Base-by-base conservation (phyloP, 2,888 invertebrate genomes). In the Tachystola acroxantha region DNA sequence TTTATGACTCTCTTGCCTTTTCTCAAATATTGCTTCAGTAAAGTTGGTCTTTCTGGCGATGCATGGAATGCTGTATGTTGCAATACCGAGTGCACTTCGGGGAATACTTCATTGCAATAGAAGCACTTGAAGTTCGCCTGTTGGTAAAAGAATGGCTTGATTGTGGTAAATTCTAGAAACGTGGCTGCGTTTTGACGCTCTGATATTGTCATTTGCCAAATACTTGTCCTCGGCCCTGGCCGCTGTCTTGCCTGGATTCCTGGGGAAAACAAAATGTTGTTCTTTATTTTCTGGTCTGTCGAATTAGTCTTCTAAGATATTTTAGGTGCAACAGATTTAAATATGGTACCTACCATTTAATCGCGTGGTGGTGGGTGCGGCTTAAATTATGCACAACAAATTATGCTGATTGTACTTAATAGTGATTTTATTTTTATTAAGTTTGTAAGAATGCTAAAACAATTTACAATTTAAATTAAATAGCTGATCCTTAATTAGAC, bases 91-190 rank as follows among this genome's bases (percentile, higher is more conserved):
- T 76, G 64, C 3, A 85, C 59, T 53, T 85, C 85, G 0, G 85
- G 78, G 30, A 77, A 86, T 0, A 81, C 58, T 54, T 80, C 70
- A 7, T 71, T 64, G 54, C 85, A 86, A 43, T 81, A 86, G 47
- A 86, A 85, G 40, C 85, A 86, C 52, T 84, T 85, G 46, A 79
- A 86, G 54, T 77, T 85, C 0, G 81, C 84, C 53, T 85, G 82
- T 28, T 82, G 80, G 39, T 81, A 85, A 58, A 70, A 76, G 48
- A 86, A 86, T 0, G 85, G 85, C 43, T 68, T 77, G 44, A 80
- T 60, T 1, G 78, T 79, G 0, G 84, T 82, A 48, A 45, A 57
- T 45, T 84, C 79, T 16, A 86, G 48, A 48, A 84, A 80, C 0
- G 76, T 77, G 0, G 85, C 84, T 6, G 84, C 85, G 46, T 85